phyloP scores from a whole-genome alignment of 2,888 invertebrate genomes.

The Drosophila neotestacea region DNA sequence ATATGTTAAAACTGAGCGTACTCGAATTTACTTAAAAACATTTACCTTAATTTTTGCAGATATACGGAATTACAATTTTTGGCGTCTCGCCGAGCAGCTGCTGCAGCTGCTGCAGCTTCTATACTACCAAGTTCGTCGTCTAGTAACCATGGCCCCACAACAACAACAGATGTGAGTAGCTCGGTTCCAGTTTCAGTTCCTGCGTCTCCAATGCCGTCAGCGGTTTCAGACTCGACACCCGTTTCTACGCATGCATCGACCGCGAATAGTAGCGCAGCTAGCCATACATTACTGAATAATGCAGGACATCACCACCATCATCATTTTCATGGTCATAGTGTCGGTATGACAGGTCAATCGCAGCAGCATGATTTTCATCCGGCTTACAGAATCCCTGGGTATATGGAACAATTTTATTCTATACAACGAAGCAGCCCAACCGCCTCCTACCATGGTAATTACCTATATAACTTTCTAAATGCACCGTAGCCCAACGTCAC shows the following conservation, averaged over 20 bases:
- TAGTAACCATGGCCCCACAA: conserved; percentile 26
- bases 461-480: not conserved
- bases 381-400: conserved; percentile 90
- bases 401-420: conserved; percentile 92
- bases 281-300: conserved; percentile 35
- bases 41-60: conserved; percentile 57
- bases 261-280: conserved; percentile 19
- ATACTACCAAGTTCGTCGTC: conserved; percentile 79
- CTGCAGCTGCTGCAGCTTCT: conserved; percentile 86
- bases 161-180: conserved; percentile 66
- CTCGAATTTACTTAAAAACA: no score
- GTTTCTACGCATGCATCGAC: conserved; percentile 25
- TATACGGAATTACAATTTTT: conserved; percentile 85
- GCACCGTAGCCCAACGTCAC: no score
- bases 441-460: conserved; percentile 89
- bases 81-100: conserved; percentile 85
- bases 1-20: no score
- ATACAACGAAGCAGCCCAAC: conserved; percentile 89
- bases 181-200: conserved; percentile 29
- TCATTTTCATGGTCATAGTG: conserved; percentile 59
- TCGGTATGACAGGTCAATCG: conserved; percentile 85
- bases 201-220: conserved; percentile 23
- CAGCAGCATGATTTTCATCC: conserved; percentile 87
- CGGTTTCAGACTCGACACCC: conserved; percentile 41
- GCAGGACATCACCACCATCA: conserved; percentile 60